Evolutionary conservation across 2,113 vertebrate species (phyloP).

Genomic region (Pelusios castaneus): DNA sequence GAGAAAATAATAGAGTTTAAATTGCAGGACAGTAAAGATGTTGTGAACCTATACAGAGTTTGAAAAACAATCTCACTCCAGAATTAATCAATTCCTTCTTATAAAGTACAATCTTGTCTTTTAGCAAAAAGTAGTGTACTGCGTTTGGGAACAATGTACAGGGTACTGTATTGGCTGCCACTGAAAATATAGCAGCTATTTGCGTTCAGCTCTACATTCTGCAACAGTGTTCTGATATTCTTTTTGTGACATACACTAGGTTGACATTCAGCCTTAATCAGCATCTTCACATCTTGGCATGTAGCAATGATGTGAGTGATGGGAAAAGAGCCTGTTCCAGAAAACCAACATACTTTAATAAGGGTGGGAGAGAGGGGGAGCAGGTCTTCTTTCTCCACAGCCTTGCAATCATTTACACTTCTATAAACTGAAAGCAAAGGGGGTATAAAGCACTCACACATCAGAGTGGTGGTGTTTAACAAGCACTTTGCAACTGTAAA

Average conservation of each 20-base stretch:
- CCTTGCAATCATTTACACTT: too few relatives aligned
- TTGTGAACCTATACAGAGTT: too few relatives aligned
- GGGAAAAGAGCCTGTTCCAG: neutral
- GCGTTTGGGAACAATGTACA: neutral
- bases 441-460: too few relatives aligned
- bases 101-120: neutral
- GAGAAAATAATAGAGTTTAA: neutral
- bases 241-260: neutral
- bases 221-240: rapidly evolving
- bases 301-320: neutral
- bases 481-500: rapidly evolving
- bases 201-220: neutral
- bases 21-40: too few relatives aligned
- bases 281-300: neutral
- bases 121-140: neutral
- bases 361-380: too few relatives aligned
- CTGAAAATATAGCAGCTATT: neutral
- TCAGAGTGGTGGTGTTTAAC: neutral
- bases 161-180: neutral
- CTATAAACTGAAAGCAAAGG: too few relatives aligned
- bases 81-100: too few relatives aligned
- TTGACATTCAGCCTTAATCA: neutral
- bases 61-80: too few relatives aligned
- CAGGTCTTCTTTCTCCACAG: too few relatives aligned
- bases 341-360: too few relatives aligned